Evolutionary conservation across 2,113 vertebrate genomes (phyloP).

Genomic region (Pachyramphus minor): DNA sequence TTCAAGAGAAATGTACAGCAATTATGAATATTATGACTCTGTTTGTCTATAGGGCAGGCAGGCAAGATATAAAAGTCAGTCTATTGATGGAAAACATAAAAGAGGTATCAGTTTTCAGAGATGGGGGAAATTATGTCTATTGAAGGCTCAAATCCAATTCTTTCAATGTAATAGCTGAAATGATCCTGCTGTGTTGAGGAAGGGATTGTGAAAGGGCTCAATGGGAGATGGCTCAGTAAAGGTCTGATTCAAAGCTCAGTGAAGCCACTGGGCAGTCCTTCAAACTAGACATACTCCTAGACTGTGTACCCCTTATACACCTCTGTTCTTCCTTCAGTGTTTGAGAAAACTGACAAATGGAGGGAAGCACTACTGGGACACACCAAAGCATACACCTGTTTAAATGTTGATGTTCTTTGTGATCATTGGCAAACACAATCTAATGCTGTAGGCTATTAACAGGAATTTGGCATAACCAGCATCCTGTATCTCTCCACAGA

Average conservation of each 20-base stretch:
- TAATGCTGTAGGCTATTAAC: not conserved
- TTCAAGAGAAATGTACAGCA: not conserved
- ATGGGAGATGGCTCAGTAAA: not conserved
- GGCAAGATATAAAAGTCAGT: not conserved
- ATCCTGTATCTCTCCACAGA: not conserved
- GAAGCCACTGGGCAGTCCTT: not conserved
- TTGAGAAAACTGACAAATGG: not conserved
- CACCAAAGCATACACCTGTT: not conserved
- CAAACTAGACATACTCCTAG: not conserved
- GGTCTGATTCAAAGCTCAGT: not conserved
- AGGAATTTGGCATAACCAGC: not conserved
- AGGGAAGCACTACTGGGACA: not conserved
- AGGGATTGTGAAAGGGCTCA: not conserved
- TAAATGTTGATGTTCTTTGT: not conserved
- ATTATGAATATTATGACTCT: conserved; percentile 8
- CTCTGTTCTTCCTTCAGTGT: not conserved
- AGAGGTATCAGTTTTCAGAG: not conserved
- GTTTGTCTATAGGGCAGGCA: not conserved
- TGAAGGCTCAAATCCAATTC: conserved; percentile 14
- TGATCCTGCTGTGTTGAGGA: not conserved
- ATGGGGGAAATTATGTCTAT: not conserved
- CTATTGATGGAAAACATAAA: not conserved
- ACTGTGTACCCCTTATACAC: not conserved
- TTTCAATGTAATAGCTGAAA: not conserved
- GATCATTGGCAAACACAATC: not conserved